phyloP scores from a whole-genome alignment of 2,888 invertebrate genomes.

The Salticus scenicus region DNA sequence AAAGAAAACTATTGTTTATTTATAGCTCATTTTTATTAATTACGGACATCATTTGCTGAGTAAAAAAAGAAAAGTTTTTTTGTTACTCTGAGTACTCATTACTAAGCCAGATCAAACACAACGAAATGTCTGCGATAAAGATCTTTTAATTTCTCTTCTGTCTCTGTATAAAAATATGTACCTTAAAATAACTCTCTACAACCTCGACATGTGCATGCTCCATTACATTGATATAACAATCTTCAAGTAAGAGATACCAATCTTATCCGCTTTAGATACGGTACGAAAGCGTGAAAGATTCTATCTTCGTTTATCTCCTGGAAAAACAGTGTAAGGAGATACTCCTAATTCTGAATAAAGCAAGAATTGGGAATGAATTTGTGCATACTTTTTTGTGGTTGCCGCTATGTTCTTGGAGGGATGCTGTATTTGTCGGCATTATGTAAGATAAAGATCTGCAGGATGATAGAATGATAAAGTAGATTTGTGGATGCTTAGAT shows the following conservation, averaged over 20 bases:
- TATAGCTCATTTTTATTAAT: no score
- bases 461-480: background rate
- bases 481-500: background rate
- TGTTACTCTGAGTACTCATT: no score
- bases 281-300: slow-evolving; percentile 39
- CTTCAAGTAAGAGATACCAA: slow-evolving; percentile 23
- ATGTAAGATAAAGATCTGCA: background rate
- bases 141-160: background rate
- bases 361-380: slow-evolving; percentile 21
- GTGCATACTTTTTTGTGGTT: slow-evolving; percentile 18
- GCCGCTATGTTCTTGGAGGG: background rate
- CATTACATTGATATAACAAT: slow-evolving; percentile 10
- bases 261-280: slow-evolving; percentile 45
- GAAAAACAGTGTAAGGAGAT: slow-evolving; percentile 44
- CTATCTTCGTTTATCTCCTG: slow-evolving; percentile 49
- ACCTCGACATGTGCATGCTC: background rate
- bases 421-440: background rate
- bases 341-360: background rate
- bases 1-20: no score
- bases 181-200: slow-evolving; percentile 39
- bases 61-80: no score
- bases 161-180: background rate
- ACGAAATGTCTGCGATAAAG: background rate
- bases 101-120: no score
- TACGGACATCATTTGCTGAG: no score